Evolutionary conservation across 2,888 invertebrate genomes (phyloP).

Genomic region (Gibbula magus): DNA sequence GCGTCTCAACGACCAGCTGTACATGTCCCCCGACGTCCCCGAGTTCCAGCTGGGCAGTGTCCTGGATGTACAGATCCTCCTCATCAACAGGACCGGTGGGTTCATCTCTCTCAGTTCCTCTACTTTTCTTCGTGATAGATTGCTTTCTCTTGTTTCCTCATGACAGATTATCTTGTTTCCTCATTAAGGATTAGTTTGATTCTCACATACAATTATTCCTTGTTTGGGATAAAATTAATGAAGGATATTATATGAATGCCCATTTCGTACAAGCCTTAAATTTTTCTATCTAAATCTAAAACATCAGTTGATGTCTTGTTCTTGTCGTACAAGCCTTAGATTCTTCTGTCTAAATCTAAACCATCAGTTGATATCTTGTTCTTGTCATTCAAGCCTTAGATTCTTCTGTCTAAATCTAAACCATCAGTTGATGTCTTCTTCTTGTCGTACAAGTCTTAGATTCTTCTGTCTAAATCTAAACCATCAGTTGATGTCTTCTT

Average conservation of each 20-base stretch:
- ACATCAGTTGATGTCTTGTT: neutral
- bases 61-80: slow-evolving; percentile 62
- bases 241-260: too few relatives aligned
- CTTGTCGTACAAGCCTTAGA: neutral
- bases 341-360: too few relatives aligned
- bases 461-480: too few relatives aligned
- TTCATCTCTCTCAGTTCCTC: neutral
- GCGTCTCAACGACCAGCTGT: slow-evolving; percentile 45
- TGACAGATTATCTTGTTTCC: too few relatives aligned
- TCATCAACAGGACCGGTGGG: slow-evolving; percentile 86
- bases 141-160: neutral
- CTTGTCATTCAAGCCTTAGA: neutral
- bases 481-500: neutral
- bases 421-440: neutral
- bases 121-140: neutral
- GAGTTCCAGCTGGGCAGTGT: slow-evolving; percentile 45
- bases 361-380: neutral
- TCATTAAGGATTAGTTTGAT: too few relatives aligned
- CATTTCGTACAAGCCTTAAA: too few relatives aligned
- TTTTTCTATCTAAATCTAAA: too few relatives aligned
- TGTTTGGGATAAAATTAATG: neutral
- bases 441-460: neutral
- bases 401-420: too few relatives aligned
- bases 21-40: slow-evolving; percentile 45
- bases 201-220: too few relatives aligned